A percentile compares a stretch with the other conserved stretches of the same genome.
Evolutionary conservation across 2,797 vertebrate genomes (phyloP).

Genomic region (Tragopan temminckii): DNA sequence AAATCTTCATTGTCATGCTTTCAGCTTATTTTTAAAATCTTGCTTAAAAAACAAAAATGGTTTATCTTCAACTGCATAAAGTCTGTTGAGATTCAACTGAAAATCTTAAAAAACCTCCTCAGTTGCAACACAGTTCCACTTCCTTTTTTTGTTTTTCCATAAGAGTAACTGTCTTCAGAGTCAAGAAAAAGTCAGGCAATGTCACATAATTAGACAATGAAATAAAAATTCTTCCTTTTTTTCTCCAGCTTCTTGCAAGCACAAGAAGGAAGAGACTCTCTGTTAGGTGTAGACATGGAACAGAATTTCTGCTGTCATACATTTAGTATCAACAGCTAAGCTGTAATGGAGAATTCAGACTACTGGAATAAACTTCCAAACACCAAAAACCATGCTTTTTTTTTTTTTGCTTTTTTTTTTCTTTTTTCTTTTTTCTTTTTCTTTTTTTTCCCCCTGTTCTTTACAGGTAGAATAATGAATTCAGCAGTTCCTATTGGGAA

Average conservation of each 20-base stretch:
- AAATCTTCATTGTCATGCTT: not conserved
- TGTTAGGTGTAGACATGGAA: not conserved
- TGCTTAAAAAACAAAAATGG: not conserved
- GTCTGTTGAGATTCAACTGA: not conserved
- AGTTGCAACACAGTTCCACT: not conserved
- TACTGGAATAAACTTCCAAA: not conserved
- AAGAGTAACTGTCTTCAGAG: not conserved
- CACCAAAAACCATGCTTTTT: not conserved
- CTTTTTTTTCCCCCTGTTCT: not conserved
- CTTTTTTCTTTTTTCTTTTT: rapidly evolving
- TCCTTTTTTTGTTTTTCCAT: not conserved
- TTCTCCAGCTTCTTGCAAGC: not conserved
- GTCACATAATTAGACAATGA: not conserved
- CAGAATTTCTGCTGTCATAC: not conserved
- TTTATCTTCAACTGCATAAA: not conserved
- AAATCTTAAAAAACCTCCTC: not conserved
- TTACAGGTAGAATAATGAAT: not conserved
- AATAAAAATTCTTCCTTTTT: not conserved
- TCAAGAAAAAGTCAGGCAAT: not conserved
- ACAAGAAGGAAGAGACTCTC: not conserved
- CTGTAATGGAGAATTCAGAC: not conserved
- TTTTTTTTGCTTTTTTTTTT: not conserved
- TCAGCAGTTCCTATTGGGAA: not conserved
- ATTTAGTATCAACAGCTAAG: not conserved
- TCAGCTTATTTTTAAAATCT: not conserved